Percentiles rank a stretch among this genome's conserved stretches.
These are phyloP conservation scores for Sardina pilchardus DNA, from an alignment of 2,113 vertebrate genomes.

Conservation along the genomic window DNA sequence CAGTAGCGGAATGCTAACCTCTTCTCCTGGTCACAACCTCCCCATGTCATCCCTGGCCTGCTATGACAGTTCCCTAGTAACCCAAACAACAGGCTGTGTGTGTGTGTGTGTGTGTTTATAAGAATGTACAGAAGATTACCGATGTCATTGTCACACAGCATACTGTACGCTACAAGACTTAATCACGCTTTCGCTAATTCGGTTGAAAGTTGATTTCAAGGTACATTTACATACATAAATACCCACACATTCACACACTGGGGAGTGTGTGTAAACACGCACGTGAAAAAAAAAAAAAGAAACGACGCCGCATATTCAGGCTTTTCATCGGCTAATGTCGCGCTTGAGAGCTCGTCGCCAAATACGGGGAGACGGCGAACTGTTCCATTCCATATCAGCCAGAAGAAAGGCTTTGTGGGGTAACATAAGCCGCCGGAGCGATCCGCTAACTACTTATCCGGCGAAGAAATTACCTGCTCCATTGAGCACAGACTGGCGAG, in stretches of 20 bases:
- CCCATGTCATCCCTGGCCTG: neutral
- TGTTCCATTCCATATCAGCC: constrained; percentile 2
- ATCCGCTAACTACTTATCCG: constrained; percentile 66
- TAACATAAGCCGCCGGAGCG: constrained; percentile 44
- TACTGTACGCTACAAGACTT: neutral
- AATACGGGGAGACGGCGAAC: neutral
- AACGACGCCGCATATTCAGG: neutral
- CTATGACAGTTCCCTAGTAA: neutral
- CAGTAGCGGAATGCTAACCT: neutral
- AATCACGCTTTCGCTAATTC: neutral
- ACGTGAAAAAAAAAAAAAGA: neutral
- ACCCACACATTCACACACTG: neutral
- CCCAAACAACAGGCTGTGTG: neutral
- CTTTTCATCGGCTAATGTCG: neutral
- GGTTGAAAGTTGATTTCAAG: neutral
- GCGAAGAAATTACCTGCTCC: constrained; percentile 71
- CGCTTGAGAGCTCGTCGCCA: constrained; percentile 10
- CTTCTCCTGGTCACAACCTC: neutral
- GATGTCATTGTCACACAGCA: neutral
- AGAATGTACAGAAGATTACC: neutral
- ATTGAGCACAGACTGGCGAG: constrained; percentile 67
- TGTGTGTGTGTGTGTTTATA: constrained; percentile 2
- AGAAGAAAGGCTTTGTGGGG: constrained; percentile 8
- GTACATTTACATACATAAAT: neutral
- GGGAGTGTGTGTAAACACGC: neutral